Percentiles rank a stretch among this genome's conserved stretches.
Evolutionary conservation across 1,140 invertebrate species (phyloP).

Genomic region (Lepidotrigona ventralis): DNA sequence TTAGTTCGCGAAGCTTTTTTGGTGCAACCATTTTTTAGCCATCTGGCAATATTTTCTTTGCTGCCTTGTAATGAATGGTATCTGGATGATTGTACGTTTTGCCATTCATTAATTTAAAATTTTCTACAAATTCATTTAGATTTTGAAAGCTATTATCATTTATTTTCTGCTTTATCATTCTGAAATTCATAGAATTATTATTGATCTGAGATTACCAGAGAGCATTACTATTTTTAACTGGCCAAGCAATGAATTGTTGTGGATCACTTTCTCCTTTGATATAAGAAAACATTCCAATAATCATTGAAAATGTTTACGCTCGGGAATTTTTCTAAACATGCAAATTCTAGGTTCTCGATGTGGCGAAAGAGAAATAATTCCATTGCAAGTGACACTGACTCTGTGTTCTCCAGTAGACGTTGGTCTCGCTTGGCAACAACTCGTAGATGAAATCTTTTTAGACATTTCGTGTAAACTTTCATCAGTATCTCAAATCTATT

Average conservation of each 20-base stretch:
- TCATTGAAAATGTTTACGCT: slow-evolving; percentile 88
- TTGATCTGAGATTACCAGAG: slow-evolving; percentile 97
- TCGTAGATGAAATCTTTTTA: slow-evolving; percentile 77
- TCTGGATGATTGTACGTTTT: too few species aligned
- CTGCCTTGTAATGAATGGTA: slow-evolving; percentile 98
- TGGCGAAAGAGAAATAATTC: slow-evolving; percentile 77
- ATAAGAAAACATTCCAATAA: slow-evolving; percentile 92
- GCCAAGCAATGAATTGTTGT: slow-evolving; percentile 98
- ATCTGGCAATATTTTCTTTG: slow-evolving; percentile 91
- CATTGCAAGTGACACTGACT: slow-evolving; percentile 50
- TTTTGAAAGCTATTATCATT: slow-evolving; percentile 92
- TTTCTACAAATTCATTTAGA: slow-evolving; percentile 88
- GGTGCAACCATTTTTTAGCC: slow-evolving; percentile 91
- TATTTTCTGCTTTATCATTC: slow-evolving; percentile 96
- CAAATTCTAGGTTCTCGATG: slow-evolving; percentile 84
- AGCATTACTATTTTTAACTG: slow-evolving; percentile 97
- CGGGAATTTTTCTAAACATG: slow-evolving; percentile 87
- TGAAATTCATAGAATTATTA: slow-evolving; percentile 97
- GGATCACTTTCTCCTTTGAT: slow-evolving; percentile 93
- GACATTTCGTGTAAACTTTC: slow-evolving; percentile 78
- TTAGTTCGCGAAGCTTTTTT: slow-evolving; percentile 89
- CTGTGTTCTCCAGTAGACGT: slow-evolving; percentile 66
- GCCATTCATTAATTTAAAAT: slow-evolving; percentile 97
- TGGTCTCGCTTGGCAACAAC: slow-evolving; percentile 71
- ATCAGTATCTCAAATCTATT: slow-evolving; percentile 78